Base-by-base conservation (phyloP, 2,888 invertebrate species). In the Caenorhabditis afra region DNA sequence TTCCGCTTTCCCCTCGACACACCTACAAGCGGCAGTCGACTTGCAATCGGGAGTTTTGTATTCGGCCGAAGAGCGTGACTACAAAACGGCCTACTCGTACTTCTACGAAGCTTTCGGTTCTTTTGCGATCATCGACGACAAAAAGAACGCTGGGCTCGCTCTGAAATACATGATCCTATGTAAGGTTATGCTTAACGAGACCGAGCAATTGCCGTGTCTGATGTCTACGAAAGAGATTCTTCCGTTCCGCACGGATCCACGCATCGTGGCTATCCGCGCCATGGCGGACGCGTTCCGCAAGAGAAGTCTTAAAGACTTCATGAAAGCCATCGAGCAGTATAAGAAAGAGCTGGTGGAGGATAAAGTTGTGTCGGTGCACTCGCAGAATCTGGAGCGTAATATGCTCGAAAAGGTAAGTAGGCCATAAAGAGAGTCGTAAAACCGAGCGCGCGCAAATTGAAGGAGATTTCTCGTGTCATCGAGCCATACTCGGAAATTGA, bases 31-130 rank as follows among this genome's bases (percentile, higher is more conserved):
- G 12, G 95, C 96, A 11, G 93, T 99, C 47, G 99, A 99, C 92
- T 92, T 97, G 85, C 97, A 98, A 91, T 97, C 98, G 5, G 97
- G 97, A 57, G 96, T 99, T 86, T 92, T 99, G 71, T 99, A 99
- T 92, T 98, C 99, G 14, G 98, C 98, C 12, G 99, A 99, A 91
- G 99, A 99, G 91, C 94, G 95, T 87, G 99, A 99, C 91, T 99
- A 99, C 91, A 99, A 99, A 93, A 99, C 99, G 74, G 98, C 97
- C 55, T 99, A 96, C 92, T 99, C 98, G 73, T 99, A 99, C 91
- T 99, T 98, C 91, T 99, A 98, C 91, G 99, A 99, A 92, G 97
- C 97, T 12, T 98, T 98, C 91, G 98, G 99, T 92, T 82, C 82
- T 86, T 97, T 96, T 91, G 96, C 97, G 91, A 96, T 96, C 85